A percentile compares a stretch with the other conserved stretches of the same genome.
Conservation (phyloP, 1,140 invertebrate genomes). For the Pachypsylla venusta region DNA sequence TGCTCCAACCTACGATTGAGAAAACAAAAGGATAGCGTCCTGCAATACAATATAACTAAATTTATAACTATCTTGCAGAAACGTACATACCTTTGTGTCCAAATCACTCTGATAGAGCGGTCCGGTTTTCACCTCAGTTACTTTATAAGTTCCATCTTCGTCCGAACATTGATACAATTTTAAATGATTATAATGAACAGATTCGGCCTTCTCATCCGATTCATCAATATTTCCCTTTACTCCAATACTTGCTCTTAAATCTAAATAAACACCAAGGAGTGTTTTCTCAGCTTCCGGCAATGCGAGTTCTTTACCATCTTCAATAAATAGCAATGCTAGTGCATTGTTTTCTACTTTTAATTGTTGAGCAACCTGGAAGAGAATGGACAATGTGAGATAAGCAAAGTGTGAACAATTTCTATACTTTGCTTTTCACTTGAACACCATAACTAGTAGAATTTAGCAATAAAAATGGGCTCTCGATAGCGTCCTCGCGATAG, state of each 20-base stretch:
- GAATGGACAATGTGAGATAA: neutral
- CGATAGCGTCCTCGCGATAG: too few relatives aligned
- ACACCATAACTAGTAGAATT: too few relatives aligned
- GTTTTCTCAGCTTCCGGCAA: constrained; percentile 43
- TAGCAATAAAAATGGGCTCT: too few relatives aligned
- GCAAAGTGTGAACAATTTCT: too few relatives aligned
- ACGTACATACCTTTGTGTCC: constrained; percentile 46
- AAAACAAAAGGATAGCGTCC: neutral
- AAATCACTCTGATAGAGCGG: constrained; percentile 66
- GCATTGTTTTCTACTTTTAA: constrained; percentile 32
- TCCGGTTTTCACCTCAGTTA: constrained; percentile 74
- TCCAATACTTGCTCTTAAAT: constrained; percentile 44
- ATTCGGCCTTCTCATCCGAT: constrained; percentile 26
- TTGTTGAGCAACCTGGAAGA: constrained; percentile 30
- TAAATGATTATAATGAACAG: constrained; percentile 34
- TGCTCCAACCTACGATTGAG: neutral
- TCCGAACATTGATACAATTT: constrained; percentile 56
- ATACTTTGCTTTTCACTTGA: too few relatives aligned
- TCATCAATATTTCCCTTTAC: constrained; percentile 33
- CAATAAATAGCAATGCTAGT: constrained; percentile 51
- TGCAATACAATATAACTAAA: too few relatives aligned
- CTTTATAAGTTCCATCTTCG: constrained; percentile 63
- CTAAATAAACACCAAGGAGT: constrained; percentile 50
- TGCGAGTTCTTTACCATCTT: constrained; percentile 71
- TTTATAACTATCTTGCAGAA: too few relatives aligned